Evolutionary conservation across 92 coral and sea anemone species (phyloP), one percentile per base, ranked within the genome.

Genomic region (Palythoa grandis): DNA sequence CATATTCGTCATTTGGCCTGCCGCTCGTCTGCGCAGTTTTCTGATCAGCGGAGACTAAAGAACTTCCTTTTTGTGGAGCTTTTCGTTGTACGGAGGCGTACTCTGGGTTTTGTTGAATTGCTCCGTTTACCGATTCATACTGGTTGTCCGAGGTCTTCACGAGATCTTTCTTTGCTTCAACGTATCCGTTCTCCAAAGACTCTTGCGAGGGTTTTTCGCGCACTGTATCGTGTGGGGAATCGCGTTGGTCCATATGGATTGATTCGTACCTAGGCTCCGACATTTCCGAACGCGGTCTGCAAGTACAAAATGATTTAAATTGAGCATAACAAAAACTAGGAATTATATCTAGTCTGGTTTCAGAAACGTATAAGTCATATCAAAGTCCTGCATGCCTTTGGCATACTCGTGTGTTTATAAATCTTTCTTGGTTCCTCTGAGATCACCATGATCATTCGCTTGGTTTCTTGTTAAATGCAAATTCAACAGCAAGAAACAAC

Each of bases 261-360:
- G 80, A 52, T 29, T 76, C 80, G n/a, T 76, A 76, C 65, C 52
- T 76, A 20, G 80, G 63, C 40, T 74, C 57, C 43, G 39, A 52
- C 17, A 56, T 11, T 76, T 76, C 65, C 6, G 63, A 76, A 7
- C 50, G 50, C 50, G 14, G 61, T 13, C 80, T 76, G 38, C 22
- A 76, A 12, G 23, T 38, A 50, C 35, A 11, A 20, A 69, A 37
- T 29, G 2, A 69, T 10, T 69, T 24, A 25, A 12, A 69, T 11
- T 37, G 17, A 25, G 17, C 8, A 52, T 52, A 43, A 40, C 16
- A 72, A 25, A n/a, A 74, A 2, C 10, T 19, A 4, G 11, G 61
- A 56, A 7, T 12, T 3, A 56, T 54, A 11, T 12, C 3, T 56
- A 13, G 8, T 12, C 6, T 1, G 50, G 1, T 43, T 4, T 43